phyloP scores from a whole-genome alignment of 2,113 vertebrate genomes.

The Monarcha castaneiventris region DNA sequence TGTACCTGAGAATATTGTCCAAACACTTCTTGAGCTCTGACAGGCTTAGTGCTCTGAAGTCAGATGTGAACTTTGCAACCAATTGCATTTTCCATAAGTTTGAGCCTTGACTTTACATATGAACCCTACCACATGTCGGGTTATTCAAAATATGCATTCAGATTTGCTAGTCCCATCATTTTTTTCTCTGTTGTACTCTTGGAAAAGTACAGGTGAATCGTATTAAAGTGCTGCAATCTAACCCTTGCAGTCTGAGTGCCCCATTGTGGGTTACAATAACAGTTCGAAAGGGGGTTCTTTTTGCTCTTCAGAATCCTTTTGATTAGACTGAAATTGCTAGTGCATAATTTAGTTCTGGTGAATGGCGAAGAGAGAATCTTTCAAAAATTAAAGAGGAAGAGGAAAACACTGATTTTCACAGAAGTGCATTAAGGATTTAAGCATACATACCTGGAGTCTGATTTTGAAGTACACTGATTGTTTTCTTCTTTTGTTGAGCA shows the following conservation, averaged over 20 bases:
- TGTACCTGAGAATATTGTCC: not conserved
- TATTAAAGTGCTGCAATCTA: constrained; percentile 1
- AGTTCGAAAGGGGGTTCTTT: not conserved
- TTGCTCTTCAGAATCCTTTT: constrained; percentile 22
- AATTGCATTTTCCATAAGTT: not conserved
- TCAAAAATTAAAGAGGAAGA: not conserved
- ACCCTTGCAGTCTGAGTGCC: not conserved
- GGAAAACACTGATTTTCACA: constrained; percentile 29
- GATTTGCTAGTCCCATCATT: not conserved
- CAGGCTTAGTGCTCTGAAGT: not conserved
- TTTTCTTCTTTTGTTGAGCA: not conserved
- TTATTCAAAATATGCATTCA: not conserved
- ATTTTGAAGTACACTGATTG: not conserved
- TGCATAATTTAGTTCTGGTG: constrained; percentile 11
- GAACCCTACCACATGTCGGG: not conserved
- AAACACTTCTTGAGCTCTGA: not conserved
- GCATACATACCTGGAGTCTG: not conserved
- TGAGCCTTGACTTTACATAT: not conserved
- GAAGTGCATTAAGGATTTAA: not conserved
- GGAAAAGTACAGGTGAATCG: not conserved
- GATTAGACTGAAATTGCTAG: constrained; percentile 26
- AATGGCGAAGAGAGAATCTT: not conserved
- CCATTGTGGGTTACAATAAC: constrained; percentile 26
- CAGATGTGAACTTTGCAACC: not conserved
- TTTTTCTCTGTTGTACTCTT: not conserved